Percentiles rank a stretch among this genome's conserved stretches.
These are phyloP conservation scores for Deilephila elpenor DNA, from an alignment of 2,888 invertebrate species.

Conservation along the genomic window DNA sequence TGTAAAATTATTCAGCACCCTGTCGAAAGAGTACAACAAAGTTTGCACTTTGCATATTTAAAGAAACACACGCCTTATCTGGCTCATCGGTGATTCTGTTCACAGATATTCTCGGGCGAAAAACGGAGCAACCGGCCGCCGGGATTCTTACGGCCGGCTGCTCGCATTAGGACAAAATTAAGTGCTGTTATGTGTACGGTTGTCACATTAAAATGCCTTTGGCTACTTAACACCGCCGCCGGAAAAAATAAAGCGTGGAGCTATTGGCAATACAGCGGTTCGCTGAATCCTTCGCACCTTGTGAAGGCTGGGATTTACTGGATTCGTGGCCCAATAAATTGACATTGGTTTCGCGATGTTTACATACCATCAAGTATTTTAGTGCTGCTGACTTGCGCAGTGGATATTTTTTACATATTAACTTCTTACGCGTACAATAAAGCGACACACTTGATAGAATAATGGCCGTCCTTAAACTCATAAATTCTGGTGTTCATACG, in stretches of 20 bases:
- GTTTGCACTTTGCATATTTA: conserved; percentile 83
- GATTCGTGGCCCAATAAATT: conserved; percentile 15
- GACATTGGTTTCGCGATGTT: conserved; percentile 7
- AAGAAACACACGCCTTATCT: conserved; percentile 80
- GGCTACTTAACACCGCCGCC: conserved; percentile 69
- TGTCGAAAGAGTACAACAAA: conserved; percentile 76
- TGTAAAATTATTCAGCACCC: conserved; percentile 82
- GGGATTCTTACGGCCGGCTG: conserved; percentile 68
- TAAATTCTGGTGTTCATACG: no score
- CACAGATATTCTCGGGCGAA: conserved; percentile 73
- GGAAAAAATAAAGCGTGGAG: conserved; percentile 68
- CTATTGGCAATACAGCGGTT: conserved; percentile 75
- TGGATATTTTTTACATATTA: no score
- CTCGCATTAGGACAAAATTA: conserved; percentile 83
- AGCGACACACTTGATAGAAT: no score
- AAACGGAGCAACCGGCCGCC: conserved; percentile 67
- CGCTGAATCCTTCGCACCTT: conserved; percentile 58
- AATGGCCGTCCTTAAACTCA: no score
- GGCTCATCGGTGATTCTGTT: conserved; percentile 78
- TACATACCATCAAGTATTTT: not conserved
- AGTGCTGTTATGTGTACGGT: conserved; percentile 81
- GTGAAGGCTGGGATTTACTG: conserved; percentile 7
- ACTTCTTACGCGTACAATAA: no score
- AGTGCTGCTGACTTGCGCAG: conserved; percentile 1
- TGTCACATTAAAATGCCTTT: conserved; percentile 82